Conservation (phyloP, 2,888 invertebrate species). For the Hylaea fasciaria region DNA sequence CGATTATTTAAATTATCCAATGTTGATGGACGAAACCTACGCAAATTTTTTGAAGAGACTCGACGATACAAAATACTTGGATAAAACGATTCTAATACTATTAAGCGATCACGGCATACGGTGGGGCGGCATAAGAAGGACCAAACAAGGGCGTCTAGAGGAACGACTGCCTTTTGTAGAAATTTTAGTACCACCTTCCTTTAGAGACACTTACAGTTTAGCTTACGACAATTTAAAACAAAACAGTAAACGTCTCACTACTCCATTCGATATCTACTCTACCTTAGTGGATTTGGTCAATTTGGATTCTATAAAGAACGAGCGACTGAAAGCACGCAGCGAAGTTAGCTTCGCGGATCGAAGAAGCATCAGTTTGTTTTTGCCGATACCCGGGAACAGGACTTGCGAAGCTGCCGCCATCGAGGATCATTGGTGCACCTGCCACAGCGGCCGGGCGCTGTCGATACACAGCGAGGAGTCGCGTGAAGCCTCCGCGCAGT, state of each 20-base stretch:
- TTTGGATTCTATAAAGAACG: constrained; percentile 71
- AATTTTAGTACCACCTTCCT: constrained; percentile 89
- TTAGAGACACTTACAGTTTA: constrained; percentile 85
- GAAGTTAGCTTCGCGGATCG: constrained; percentile 66
- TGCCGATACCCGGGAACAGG: constrained; percentile 88
- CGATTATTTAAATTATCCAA: constrained; percentile 92
- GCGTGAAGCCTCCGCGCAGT: constrained; percentile 83
- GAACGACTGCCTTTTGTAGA: constrained; percentile 94
- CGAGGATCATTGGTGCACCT: constrained; percentile 94
- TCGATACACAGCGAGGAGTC: constrained; percentile 82
- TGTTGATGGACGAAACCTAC: constrained; percentile 88
- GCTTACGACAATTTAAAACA: constrained; percentile 87
- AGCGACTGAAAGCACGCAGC: constrained; percentile 65
- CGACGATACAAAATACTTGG: constrained; percentile 80
- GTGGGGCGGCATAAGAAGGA: constrained; percentile 92
- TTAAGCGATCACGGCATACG: constrained; percentile 96
- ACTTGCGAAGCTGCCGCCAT: constrained; percentile 92
- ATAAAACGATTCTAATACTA: constrained; percentile 88
- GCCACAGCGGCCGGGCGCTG: constrained; percentile 87
- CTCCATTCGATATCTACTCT: constrained; percentile 92
- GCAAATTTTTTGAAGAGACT: constrained; percentile 84
- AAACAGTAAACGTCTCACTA: constrained; percentile 90
- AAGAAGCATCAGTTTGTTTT: constrained; percentile 91
- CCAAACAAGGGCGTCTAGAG: constrained; percentile 94
- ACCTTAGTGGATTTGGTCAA: constrained; percentile 89